Percentiles rank a stretch among this genome's conserved stretches.
Evolutionary conservation across 1,140 invertebrate species (phyloP).

Genomic region (Dryas iulia): DNA sequence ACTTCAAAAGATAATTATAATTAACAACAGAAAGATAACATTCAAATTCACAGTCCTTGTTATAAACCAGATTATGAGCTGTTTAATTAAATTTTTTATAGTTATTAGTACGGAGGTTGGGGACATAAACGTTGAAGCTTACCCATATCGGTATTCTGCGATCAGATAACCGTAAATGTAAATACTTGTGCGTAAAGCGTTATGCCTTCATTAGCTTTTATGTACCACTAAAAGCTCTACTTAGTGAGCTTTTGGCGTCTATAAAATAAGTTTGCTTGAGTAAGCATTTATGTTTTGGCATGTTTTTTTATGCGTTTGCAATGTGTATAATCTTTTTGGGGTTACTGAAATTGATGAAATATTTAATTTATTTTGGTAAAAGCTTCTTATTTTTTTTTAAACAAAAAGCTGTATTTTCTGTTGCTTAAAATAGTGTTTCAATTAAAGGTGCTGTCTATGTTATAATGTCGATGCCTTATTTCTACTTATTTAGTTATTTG

Average conservation of each 20-base stretch:
- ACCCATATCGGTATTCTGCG: neutral
- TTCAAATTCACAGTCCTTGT: neutral
- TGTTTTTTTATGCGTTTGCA: no score
- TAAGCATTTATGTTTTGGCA: no score
- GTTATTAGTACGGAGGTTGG: neutral
- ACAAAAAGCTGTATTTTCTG: no score
- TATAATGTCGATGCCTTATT: no score
- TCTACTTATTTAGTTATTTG: no score
- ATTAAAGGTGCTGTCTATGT: no score
- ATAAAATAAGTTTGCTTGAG: neutral
- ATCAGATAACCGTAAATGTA: constrained; percentile 3
- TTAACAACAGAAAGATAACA: neutral
- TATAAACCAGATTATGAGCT: neutral
- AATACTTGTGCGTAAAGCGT: neutral
- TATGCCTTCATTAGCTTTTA: constrained; percentile 1
- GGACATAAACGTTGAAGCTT: neutral
- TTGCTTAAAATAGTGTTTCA: no score
- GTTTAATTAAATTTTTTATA: neutral
- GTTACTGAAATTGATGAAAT: no score
- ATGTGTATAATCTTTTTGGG: no score
- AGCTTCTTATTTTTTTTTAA: no score
- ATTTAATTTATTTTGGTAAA: no score
- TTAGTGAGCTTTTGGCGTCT: neutral
- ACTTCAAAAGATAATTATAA: neutral
- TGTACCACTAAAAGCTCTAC: neutral